Evolutionary conservation across 1,140 invertebrate species (phyloP).

Genomic region (Rhizoglyphus robini): DNA sequence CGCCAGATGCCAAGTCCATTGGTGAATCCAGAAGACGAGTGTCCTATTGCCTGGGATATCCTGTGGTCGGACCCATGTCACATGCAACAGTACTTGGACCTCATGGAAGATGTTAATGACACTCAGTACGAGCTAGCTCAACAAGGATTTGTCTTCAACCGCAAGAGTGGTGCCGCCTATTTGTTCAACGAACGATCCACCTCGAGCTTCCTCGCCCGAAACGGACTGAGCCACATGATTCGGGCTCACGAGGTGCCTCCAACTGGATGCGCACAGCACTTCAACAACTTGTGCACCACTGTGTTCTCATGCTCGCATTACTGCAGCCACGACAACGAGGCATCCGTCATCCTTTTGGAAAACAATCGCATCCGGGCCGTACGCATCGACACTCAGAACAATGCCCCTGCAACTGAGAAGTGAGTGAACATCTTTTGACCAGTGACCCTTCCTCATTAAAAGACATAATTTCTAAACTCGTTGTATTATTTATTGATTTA

Average conservation of each 20-base stretch:
- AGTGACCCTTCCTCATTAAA: too few species aligned
- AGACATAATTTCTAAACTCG: too few species aligned
- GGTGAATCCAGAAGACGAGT: slow-evolving; percentile 46
- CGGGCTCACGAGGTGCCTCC: slow-evolving; percentile 53
- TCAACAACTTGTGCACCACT: slow-evolving; percentile 46
- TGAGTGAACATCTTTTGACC: too few species aligned
- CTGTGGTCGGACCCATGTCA: slow-evolving; percentile 61
- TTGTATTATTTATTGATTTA: too few species aligned
- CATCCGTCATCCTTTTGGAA: slow-evolving; percentile 47
- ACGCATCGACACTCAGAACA: slow-evolving; percentile 38
- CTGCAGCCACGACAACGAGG: slow-evolving; percentile 48
- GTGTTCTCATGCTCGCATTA: slow-evolving; percentile 54
- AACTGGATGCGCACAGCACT: slow-evolving; percentile 32
- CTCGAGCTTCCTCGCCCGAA: slow-evolving; percentile 46
- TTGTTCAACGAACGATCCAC: slow-evolving; percentile 52
- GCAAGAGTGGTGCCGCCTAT: slow-evolving; percentile 51
- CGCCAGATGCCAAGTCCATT: slow-evolving; percentile 47
- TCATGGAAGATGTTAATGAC: neutral
- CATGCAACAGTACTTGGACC: slow-evolving; percentile 20
- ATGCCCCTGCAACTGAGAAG: neutral
- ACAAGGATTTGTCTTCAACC: slow-evolving; percentile 51
- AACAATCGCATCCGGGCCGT: slow-evolving; percentile 41
- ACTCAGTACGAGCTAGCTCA: slow-evolving; percentile 6
- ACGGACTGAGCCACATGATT: slow-evolving; percentile 51
- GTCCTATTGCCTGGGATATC: slow-evolving; percentile 54